Conservation (phyloP, 2,113 vertebrate genomes). For the Apodemus speciosus region DNA sequence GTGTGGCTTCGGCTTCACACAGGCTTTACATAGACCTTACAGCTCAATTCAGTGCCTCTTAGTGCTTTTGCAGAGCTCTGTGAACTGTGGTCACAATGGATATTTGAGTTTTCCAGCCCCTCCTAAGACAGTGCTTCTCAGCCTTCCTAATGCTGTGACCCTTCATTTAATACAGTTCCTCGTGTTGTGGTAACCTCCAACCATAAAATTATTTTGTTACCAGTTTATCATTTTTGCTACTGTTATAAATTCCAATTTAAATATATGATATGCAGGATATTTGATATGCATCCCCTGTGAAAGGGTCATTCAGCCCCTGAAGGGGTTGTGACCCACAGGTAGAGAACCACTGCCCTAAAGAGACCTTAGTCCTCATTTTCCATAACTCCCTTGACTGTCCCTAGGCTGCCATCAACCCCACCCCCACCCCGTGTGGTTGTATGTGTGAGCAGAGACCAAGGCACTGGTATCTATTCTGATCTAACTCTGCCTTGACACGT, state of each 20-base stretch:
- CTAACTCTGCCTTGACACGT: not conserved
- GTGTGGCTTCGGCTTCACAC: not conserved
- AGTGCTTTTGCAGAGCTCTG: not conserved
- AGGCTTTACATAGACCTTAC: not conserved
- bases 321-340: not conserved
- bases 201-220: not conserved
- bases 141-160: not conserved
- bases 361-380: not conserved
- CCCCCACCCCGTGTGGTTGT: too few species aligned
- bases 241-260: not conserved
- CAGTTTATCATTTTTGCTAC: not conserved
- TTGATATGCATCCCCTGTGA: not conserved
- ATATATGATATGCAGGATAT: not conserved
- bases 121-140: not conserved
- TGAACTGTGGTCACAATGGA: not conserved
- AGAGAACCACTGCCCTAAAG: not conserved
- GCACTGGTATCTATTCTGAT: not conserved
- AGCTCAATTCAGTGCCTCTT: not conserved
- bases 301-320: not conserved
- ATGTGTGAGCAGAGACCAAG: not conserved
- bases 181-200: not conserved
- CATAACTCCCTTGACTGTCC: not conserved
- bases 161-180: not conserved
- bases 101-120: constrained; percentile 7
- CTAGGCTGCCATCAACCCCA: not conserved